A percentile compares a stretch with the other conserved stretches of the same genome.
These are phyloP conservation scores for Xenus cinereus DNA, from an alignment of 2,113 vertebrate species.

Conservation along the genomic window DNA sequence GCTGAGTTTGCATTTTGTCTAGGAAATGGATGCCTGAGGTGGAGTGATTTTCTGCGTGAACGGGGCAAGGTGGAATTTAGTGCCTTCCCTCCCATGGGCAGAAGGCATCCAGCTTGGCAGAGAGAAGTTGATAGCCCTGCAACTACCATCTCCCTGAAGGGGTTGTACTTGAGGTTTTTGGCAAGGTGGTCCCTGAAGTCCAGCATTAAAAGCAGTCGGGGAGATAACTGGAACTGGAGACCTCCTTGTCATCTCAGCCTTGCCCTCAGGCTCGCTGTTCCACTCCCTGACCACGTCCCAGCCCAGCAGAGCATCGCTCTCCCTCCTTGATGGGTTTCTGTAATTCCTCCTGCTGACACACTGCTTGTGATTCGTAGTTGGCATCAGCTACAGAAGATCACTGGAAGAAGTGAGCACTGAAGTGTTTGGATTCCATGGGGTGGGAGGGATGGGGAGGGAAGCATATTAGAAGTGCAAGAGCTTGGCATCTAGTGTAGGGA, in stretches of 20 bases:
- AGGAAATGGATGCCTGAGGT: neutral
- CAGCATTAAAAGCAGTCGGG: neutral
- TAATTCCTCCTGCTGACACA: neutral
- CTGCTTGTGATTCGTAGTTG: rapidly evolving
- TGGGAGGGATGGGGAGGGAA: neutral
- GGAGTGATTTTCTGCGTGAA: neutral
- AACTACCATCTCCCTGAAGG: neutral
- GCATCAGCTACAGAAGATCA: neutral
- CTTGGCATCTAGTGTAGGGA: neutral
- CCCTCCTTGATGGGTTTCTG: neutral
- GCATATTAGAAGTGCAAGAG: neutral
- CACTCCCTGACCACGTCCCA: rapidly evolving
- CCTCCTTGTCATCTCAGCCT: neutral
- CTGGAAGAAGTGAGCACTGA: neutral
- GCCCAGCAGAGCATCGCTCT: neutral
- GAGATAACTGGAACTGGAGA: neutral
- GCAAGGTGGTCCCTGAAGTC: neutral
- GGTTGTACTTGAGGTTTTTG: neutral
- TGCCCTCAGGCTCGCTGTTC: neutral
- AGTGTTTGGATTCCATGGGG: neutral
- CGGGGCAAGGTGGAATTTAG: neutral
- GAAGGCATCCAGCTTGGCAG: neutral
- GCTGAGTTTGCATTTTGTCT: slow-evolving; percentile 34
- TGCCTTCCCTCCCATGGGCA: neutral
- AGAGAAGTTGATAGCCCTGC: neutral